These are phyloP conservation scores for Heterodera carotae DNA, from an alignment of 1,140 invertebrate genomes.

Conservation along the genomic window DNA sequence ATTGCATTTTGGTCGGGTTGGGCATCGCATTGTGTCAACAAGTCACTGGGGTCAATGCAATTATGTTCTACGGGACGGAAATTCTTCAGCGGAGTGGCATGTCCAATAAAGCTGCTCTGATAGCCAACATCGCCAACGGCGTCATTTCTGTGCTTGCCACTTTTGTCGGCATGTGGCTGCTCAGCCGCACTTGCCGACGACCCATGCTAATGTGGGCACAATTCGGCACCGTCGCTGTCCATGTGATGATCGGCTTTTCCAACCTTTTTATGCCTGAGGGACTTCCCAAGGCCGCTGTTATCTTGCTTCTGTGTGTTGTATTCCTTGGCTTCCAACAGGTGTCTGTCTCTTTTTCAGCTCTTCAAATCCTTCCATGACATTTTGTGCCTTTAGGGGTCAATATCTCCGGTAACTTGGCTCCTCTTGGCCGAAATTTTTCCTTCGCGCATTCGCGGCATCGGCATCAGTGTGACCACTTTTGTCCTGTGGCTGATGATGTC, in stretches of 20 bases:
- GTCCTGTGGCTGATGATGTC: constrained; percentile 17
- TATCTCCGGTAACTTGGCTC: constrained; percentile 24
- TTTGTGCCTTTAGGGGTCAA: constrained; percentile 6
- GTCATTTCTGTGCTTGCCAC: constrained; percentile 11
- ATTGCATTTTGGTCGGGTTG: constrained; percentile 13
- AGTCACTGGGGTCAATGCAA: constrained; percentile 20
- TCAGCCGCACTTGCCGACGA: constrained; percentile 11
- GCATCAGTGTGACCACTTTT: constrained; percentile 14
- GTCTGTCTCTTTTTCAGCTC: too few relatives aligned
- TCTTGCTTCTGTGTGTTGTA: neutral
- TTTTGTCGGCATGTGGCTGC: constrained; percentile 16
- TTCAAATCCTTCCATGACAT: neutral
- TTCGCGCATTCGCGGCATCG: constrained; percentile 18
- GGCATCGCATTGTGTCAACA: constrained; percentile 19
- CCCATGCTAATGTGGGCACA: constrained; percentile 7
- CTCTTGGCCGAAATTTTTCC: constrained; percentile 22
- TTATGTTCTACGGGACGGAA: constrained; percentile 30
- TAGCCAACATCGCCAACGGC: constrained; percentile 19
- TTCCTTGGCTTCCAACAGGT: constrained; percentile 26
- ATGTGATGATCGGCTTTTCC: constrained; percentile 8
- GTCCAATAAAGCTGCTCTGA: constrained; percentile 10
- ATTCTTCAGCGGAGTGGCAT: constrained; percentile 18
- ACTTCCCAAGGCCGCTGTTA: neutral
- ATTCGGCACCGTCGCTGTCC: constrained; percentile 10
- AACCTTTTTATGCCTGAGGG: constrained; percentile 11